Conservation (phyloP, 2,113 vertebrate genomes). For the Larimichthys crocea region DNA sequence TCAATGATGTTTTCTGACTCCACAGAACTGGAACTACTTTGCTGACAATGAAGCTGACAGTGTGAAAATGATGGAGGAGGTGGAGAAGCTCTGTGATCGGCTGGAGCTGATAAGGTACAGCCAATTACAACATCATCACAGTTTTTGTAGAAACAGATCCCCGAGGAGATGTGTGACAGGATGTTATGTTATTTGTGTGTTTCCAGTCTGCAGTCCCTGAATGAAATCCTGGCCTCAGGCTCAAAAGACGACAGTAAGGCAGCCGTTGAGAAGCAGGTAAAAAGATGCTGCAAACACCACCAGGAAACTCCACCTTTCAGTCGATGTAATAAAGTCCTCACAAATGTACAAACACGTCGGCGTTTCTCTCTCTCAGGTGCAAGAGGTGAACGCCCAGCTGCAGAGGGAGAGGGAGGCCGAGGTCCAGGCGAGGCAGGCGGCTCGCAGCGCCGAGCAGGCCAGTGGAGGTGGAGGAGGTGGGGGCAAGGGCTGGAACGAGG, state of each 20-base stretch:
- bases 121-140: background rate
- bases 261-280: slow-evolving; percentile 94
- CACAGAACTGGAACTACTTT: slow-evolving; percentile 98
- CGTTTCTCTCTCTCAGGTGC: slow-evolving; percentile 83
- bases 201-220: slow-evolving; percentile 94
- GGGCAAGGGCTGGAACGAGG: slow-evolving; percentile 95
- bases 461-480: slow-evolving; percentile 85
- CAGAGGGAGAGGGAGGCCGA: slow-evolving; percentile 93
- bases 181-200: slow-evolving; percentile 38
- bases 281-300: background rate
- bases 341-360: background rate
- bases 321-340: background rate
- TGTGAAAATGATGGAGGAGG: slow-evolving; percentile 99
- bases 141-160: background rate
- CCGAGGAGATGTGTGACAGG: background rate
- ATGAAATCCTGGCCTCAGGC: slow-evolving; percentile 90
- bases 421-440: slow-evolving; percentile 90
- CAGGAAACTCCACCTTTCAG: background rate
- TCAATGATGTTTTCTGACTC: background rate
- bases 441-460: slow-evolving; percentile 89
- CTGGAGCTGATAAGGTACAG: slow-evolving; percentile 93
- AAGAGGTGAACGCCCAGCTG: slow-evolving; percentile 93
- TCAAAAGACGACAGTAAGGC: slow-evolving; percentile 92
- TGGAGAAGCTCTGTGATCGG: slow-evolving; percentile 98
- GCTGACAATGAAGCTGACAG: slow-evolving; percentile 91